Evolutionary conservation across 2,888 invertebrate species (phyloP), one percentile per base, ranked within the genome.

Genomic region (Drosophila prostipennis): DNA sequence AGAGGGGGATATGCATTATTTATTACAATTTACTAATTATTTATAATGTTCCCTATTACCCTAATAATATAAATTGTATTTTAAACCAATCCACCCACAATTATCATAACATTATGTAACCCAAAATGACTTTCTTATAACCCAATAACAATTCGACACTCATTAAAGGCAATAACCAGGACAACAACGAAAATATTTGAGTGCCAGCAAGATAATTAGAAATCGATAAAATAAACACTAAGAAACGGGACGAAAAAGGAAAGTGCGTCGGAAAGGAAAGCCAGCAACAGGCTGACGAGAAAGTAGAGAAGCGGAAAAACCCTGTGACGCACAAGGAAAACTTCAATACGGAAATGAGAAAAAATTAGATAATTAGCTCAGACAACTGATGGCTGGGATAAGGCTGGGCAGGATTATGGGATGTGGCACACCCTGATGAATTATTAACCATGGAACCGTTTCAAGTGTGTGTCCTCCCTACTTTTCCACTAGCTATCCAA

Each of bases 291-390:
- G 65, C 55, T 14, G 19, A 14, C 39, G 13, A 26, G 23, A 39
- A 36, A 45, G n/a, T 10, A 26, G 45, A 45, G 43, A 19, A 23
- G n/a, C 16, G 11, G 40, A 6, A 36, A 60, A 45, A 29, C 26
- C 37, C 36, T 51, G 29, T 42, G 39, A 55, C 42, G 39, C 51
- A 61, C 34, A 49, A 61, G 29, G 16, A 37, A 43, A 45, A 46
- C 65, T 67, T 54, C 39, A 46, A 16, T 26, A 26, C 23, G 68
- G 39, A 65, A 34, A 67, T 53, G 68, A 37, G 43, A n/a, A 60
- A 72, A 78, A 78, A 78, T 76, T 70, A 64, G 73, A 72, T 73
- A 75, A 78, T 78, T 77, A 71, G 69, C 60, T 51, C 26, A 63
- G 65, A 43, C 56, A 42, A 48, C 14, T 23, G n/a, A 42, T 26